Evolutionary conservation across 2,888 invertebrate genomes (phyloP).

Genomic region (Aleiodes alternator): DNA sequence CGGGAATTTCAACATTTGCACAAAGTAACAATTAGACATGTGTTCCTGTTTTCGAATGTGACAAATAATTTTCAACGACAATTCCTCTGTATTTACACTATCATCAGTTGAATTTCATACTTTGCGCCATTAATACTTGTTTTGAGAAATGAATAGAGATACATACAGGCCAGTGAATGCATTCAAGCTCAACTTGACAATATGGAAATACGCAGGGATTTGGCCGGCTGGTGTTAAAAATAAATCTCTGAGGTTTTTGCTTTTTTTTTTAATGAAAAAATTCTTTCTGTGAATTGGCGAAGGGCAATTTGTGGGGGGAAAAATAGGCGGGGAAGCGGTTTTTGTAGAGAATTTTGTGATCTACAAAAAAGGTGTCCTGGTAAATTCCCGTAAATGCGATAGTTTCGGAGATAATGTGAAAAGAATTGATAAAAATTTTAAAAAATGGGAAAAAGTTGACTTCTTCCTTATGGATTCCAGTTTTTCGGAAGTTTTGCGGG

Average conservation of each 20-base stretch:
- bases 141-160: slow-evolving; percentile 16
- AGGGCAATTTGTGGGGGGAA: neutral
- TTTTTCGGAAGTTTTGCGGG: too few species aligned
- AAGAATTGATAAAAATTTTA: too few species aligned
- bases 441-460: too few species aligned
- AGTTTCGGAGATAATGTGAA: too few species aligned
- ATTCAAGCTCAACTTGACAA: slow-evolving; percentile 40
- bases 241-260: slow-evolving; percentile 37
- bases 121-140: neutral
- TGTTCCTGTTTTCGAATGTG: neutral
- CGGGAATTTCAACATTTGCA: neutral
- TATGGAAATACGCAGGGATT: slow-evolving; percentile 37
- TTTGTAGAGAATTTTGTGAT: too few species aligned
- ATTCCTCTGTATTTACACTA: neutral
- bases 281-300: neutral
- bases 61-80: too few species aligned
- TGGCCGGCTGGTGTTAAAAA: slow-evolving; percentile 47
- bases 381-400: too few species aligned
- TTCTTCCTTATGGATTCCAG: too few species aligned
- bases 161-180: slow-evolving; percentile 42
- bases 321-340: too few species aligned
- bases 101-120: neutral
- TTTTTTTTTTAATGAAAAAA: too few species aligned
- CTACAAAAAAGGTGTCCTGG: too few species aligned
- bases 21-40: slow-evolving; percentile 8